Base-by-base conservation (phyloP, 2,113 vertebrate species). In the Sula dactylatra region DNA sequence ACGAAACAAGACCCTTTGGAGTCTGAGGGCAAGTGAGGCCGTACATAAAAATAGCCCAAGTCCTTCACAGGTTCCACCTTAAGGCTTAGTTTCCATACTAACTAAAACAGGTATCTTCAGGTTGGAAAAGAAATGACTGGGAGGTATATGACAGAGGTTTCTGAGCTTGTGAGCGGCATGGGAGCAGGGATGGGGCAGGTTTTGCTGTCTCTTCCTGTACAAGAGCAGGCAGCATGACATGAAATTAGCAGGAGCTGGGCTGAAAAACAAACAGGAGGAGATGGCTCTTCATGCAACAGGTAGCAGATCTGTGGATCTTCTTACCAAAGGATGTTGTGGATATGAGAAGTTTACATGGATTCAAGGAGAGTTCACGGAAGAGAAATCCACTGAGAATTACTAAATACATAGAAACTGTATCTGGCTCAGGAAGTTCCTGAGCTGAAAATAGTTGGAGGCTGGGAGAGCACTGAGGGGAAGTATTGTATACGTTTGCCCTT, bases 361-460 rank as follows among this genome's bases (percentile, higher is more conserved):
- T 93, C 86, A 94, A 91, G 77, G 84, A 89, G 73, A 89, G 56
- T 78, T 86, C 47, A 47, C 0, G 0, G 38, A 84, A 96, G 26
- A 91, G 11, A 93, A 95, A 71, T 93, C 77, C 56, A 93, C 65
- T 56, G 91, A 89, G 86, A 82, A 16, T 82, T 84, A 71, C 77
- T 93, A 59, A 93, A 94, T 76, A 93, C 94, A 84, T 20, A 91
- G 77, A 95, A 94, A 86, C 31, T 24, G 20, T 92, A 59, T 94
- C 91, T 96, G 83, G 83, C 81, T 95, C 94, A 91, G 91, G 91
- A 95, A 96, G 69, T 84, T 92, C 83, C 91, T 84, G 93, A 94
- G 72, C 59, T 95, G 91, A 95, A 96, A 96, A 91, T 82, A 96
- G 61, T 83, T 79, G 91, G 47, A 95, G 86, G 58, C 76, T 78